Evolutionary conservation across 2,888 invertebrate species (phyloP), one percentile per base, ranked within the genome.

Genomic region (Caradrina kadenii): DNA sequence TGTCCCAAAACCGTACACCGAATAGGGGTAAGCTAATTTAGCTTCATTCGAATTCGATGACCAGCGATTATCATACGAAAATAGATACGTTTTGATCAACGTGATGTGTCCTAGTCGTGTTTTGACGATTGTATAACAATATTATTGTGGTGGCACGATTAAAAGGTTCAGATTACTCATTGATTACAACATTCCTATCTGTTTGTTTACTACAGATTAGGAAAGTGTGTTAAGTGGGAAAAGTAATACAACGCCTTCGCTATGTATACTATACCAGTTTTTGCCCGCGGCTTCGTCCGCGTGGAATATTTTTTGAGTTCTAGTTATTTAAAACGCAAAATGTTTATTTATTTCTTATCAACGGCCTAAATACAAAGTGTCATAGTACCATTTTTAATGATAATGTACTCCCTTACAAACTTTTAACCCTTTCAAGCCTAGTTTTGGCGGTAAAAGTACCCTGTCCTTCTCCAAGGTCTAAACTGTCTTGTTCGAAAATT

Each of bases 21-120:
- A 67, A 62, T 48, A 59, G 55, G 61, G 69, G 75, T 73, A 63
- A 67, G 78, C 76, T 76, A 74, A 76, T 80, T 69, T 69, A 49
- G 55, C 64, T 79, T 74, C 76, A 82, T 82, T 80, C 55, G 69
- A 74, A 80, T 82, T 74, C 82, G 70, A 73, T 65, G 69, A 69
- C 64, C 52, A 69, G 21, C 35, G 19, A 82, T 82, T 80, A 82
- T 55, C 70, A 79, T 79, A 73, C 52, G 26, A 71, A 82, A 79
- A 75, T 70, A 66, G 60, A 53, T 76, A 61, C 64, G 68, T 80
- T 70, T 63, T 56, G 54, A 39, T 63, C 61, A 71, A 78, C 70
- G 63, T 79, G 81, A 79, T 62, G 15, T 53, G 54, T 13, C 42
- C 10, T 11, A 49, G 13, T 60, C 52, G 11, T 63, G 66, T 64